Evolutionary conservation across 1,140 invertebrate genomes (phyloP).

Genomic region (Colletes gigas): DNA sequence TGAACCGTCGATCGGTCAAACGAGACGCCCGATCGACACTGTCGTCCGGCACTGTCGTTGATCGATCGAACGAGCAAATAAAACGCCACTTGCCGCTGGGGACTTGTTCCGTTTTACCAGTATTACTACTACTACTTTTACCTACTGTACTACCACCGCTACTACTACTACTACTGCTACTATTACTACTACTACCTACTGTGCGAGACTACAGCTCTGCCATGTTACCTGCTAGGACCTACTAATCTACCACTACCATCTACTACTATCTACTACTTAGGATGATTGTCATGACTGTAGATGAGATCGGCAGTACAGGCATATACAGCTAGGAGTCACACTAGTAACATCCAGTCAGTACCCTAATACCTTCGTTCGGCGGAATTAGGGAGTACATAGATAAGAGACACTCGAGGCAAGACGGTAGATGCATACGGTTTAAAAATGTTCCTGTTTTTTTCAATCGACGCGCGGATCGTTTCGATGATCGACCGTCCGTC

Average conservation of each 20-base stretch:
- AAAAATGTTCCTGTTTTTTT: no score
- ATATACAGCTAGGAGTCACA: slow-evolving; percentile 80
- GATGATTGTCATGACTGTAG: slow-evolving; percentile 81
- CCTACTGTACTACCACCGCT: slow-evolving; percentile 49
- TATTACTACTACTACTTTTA: slow-evolving; percentile 39
- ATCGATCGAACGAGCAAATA: slow-evolving; percentile 55
- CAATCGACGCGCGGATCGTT: background rate
- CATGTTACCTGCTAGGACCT: slow-evolving; percentile 77
- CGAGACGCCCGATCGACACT: slow-evolving; percentile 49
- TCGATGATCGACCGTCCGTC: no score
- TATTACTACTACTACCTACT: slow-evolving; percentile 62
- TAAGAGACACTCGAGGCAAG: slow-evolving; percentile 62
- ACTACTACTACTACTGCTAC: slow-evolving; percentile 57
- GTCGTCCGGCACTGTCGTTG: slow-evolving; percentile 47
- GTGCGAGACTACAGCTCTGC: slow-evolving; percentile 73
- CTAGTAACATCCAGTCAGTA: slow-evolving; percentile 80
- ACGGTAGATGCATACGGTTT: slow-evolving; percentile 37
- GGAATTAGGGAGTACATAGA: slow-evolving; percentile 82
- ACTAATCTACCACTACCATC: slow-evolving; percentile 74
- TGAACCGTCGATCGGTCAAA: slow-evolving; percentile 54
- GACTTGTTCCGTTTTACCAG: slow-evolving; percentile 50
- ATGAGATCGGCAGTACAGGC: slow-evolving; percentile 80
- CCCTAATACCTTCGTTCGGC: slow-evolving; percentile 76
- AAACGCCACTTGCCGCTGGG: slow-evolving; percentile 57
- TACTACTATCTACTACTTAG: slow-evolving; percentile 79